phyloP scores from a whole-genome alignment of 2,113 vertebrate genomes.

The Tachycineta bicolor region DNA sequence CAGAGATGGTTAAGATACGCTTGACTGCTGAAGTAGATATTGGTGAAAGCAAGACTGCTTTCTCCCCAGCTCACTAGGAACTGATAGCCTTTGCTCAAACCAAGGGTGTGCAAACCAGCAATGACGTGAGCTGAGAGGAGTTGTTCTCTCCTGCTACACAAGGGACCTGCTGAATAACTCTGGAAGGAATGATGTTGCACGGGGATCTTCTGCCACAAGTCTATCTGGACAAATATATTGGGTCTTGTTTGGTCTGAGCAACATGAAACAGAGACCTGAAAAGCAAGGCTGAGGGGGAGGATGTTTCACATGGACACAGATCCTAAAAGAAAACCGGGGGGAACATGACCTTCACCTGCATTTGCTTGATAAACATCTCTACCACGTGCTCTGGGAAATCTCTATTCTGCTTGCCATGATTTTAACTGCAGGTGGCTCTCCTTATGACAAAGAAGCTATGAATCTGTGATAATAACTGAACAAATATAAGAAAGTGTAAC shows the following conservation, averaged over 20 bases:
- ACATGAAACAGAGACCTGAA: neutral
- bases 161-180: neutral
- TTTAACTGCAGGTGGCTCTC: neutral
- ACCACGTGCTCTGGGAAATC: accelerated
- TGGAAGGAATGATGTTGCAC: neutral
- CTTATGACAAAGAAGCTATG: neutral
- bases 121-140: neutral
- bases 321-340: neutral
- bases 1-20: neutral
- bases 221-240: neutral
- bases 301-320: neutral
- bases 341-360: neutral
- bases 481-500: neutral
- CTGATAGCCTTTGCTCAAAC: neutral
- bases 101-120: neutral
- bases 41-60: neutral
- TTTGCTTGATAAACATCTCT: neutral
- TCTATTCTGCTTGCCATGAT: neutral
- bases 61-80: accelerated
- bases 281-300: neutral
- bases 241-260: neutral
- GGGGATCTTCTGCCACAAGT: neutral
- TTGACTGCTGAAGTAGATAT: neutral
- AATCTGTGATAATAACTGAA: neutral
- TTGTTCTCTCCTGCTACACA: neutral